Conservation (phyloP, 2,797 vertebrate species). For the Parotocinclus haroldoi region DNA sequence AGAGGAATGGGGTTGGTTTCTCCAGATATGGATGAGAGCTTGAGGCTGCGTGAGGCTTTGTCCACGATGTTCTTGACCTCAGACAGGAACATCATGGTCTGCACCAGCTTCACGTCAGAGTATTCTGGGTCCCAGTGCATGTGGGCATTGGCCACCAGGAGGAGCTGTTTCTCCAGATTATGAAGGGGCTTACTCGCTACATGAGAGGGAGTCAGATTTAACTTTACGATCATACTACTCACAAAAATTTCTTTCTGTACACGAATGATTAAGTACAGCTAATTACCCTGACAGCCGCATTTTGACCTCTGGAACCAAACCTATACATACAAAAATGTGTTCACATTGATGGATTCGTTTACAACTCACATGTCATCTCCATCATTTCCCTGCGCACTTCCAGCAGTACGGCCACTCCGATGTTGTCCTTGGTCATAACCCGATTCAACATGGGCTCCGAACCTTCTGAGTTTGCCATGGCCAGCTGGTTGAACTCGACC, state of each 20-base stretch:
- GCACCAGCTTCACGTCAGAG: slow-evolving; percentile 94
- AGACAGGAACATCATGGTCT: slow-evolving; percentile 98
- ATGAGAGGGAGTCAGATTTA: not conserved
- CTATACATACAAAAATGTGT: too few relatives aligned
- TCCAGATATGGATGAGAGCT: slow-evolving; percentile 80
- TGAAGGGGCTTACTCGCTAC: slow-evolving; percentile 86
- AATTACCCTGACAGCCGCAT: too few relatives aligned
- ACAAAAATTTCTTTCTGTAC: too few relatives aligned
- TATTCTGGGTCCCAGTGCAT: slow-evolving; percentile 99
- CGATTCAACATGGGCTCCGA: slow-evolving; percentile 97
- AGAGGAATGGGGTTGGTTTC: slow-evolving; percentile 91
- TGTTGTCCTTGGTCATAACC: slow-evolving; percentile 99
- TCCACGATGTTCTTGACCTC: slow-evolving; percentile 98
- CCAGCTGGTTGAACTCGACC: slow-evolving; percentile 98
- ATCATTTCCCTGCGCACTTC: slow-evolving; percentile 91
- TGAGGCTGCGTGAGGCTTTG: slow-evolving; percentile 90
- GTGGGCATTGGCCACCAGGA: slow-evolving; percentile 94
- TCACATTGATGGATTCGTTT: not conserved
- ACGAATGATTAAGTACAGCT: too few relatives aligned
- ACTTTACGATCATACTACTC: too few relatives aligned
- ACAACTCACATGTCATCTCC: slow-evolving; percentile 65
- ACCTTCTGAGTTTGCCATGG: slow-evolving; percentile 97
- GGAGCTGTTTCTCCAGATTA: slow-evolving; percentile 89
- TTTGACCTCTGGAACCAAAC: too few relatives aligned
- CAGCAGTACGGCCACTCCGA: slow-evolving; percentile 90